Evolutionary conservation across 2,797 vertebrate genomes (phyloP), one percentile per base, ranked within the genome.

Genomic region (Acrossocheilus fasciatus): DNA sequence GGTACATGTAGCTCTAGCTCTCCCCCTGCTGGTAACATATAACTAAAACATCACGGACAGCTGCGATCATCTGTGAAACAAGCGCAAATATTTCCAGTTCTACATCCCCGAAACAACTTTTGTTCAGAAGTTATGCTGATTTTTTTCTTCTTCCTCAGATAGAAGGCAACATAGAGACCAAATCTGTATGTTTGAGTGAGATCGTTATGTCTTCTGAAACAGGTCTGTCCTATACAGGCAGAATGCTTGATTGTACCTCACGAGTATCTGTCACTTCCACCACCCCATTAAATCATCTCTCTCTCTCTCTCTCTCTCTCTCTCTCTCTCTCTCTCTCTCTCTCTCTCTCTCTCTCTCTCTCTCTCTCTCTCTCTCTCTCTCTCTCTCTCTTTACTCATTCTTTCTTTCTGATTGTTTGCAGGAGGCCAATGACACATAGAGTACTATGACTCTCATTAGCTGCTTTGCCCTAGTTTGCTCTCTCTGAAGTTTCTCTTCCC

Each of bases 391-490:
- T 59, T 77, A 34, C 17, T 70, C 64, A 23, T 34, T 79, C 57
- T 81, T 34, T 59, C 52, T 30, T 36, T 70, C n/a, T 64, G 34
- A 68, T 59, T 62, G 45, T 88, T 83, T 39, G 79, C 76, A 70
- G 47, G 76, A 76, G 87, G 90, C 91, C 90, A 91, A 77, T 81
- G 76, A 73, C 77, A 82, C 30, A 15, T 81, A 86, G 74, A 34
- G 62, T 52, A 80, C 36, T 59, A 39, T 82, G 45, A 36, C 82
- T 87, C 77, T 89, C 73, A 81, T 85, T 81, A 87, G 41, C 76
- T 41, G 39, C 62, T 76, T 91, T 92, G 88, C 86, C 91, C 91
- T 93, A 91, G 92, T 94, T 94, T 92, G 54, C 68, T 77, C 82
- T 86, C 73, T 91, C 85, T 89, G 90, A 91, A 89, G 89, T 88